Evolutionary conservation across 2,113 vertebrate genomes (phyloP).

Genomic region (Cettia cetti): DNA sequence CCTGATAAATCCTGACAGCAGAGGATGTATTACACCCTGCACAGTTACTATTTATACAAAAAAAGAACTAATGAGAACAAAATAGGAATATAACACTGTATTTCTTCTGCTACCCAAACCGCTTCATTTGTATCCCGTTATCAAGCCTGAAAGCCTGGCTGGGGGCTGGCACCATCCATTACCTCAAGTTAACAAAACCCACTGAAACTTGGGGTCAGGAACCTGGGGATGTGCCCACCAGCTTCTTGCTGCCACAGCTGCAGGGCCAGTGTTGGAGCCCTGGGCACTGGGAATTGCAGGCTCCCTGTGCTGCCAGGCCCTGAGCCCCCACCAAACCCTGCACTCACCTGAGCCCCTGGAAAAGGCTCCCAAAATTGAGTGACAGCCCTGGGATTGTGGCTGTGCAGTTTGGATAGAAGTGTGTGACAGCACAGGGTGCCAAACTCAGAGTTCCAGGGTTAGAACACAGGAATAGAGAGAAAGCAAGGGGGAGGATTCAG

Average conservation of each 20-base stretch:
- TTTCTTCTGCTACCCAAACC: neutral
- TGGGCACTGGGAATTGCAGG: neutral
- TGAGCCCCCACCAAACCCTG: neutral
- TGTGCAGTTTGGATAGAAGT: neutral
- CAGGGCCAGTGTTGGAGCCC: neutral
- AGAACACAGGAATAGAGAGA: neutral
- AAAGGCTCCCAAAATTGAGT: neutral
- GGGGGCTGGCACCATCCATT: neutral
- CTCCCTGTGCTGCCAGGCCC: neutral
- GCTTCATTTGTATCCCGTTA: neutral
- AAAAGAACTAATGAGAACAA: neutral
- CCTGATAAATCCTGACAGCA: neutral
- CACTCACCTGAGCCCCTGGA: neutral
- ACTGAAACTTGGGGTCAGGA: rapidly evolving
- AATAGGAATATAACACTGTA: neutral
- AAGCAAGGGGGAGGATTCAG: no score
- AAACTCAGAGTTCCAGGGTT: neutral
- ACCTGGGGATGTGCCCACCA: rapidly evolving
- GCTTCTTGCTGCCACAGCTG: rapidly evolving
- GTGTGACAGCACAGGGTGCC: neutral
- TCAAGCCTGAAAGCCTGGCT: neutral
- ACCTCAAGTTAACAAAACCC: neutral
- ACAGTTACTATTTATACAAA: neutral
- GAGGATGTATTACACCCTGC: neutral
- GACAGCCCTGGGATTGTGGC: neutral